These are phyloP conservation scores for Macrotus californicus DNA, from an alignment of 2,113 vertebrate species.

Conservation along the genomic window DNA sequence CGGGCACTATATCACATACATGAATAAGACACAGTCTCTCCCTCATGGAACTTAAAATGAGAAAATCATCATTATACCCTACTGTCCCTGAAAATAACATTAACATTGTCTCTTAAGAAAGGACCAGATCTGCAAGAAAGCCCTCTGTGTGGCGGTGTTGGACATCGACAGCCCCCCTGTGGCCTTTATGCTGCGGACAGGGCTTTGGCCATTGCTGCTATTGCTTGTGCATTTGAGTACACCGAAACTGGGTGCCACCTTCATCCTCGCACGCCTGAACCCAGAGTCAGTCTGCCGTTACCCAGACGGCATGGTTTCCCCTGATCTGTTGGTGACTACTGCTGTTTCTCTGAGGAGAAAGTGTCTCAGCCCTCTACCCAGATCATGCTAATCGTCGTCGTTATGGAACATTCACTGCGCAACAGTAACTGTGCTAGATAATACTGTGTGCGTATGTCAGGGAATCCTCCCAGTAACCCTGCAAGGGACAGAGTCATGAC, in stretches of 20 bases:
- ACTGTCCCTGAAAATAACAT: not conserved
- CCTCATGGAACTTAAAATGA: not conserved
- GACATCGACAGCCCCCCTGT: not conserved
- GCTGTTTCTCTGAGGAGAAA: not conserved
- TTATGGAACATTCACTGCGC: not conserved
- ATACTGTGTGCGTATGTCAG: not conserved
- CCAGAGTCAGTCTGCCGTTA: not conserved
- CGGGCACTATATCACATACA: not conserved
- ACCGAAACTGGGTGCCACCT: not conserved
- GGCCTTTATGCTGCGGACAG: not conserved
- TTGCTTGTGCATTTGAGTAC: not conserved
- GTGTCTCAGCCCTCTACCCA: not conserved
- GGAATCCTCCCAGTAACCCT: not conserved
- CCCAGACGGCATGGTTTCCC: not conserved
- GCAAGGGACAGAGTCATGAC: not conserved
- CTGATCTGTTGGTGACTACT: not conserved
- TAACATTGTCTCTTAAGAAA: not conserved
- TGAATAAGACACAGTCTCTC: not conserved
- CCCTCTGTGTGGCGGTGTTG: not conserved
- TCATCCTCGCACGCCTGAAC: not conserved
- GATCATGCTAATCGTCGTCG: not conserved
- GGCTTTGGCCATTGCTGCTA: not conserved
- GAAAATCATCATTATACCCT: not conserved
- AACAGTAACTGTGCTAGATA: not conserved
- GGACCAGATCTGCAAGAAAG: not conserved